Evolutionary conservation across 2,888 invertebrate species (phyloP).

Genomic region (Acronicta aceris): DNA sequence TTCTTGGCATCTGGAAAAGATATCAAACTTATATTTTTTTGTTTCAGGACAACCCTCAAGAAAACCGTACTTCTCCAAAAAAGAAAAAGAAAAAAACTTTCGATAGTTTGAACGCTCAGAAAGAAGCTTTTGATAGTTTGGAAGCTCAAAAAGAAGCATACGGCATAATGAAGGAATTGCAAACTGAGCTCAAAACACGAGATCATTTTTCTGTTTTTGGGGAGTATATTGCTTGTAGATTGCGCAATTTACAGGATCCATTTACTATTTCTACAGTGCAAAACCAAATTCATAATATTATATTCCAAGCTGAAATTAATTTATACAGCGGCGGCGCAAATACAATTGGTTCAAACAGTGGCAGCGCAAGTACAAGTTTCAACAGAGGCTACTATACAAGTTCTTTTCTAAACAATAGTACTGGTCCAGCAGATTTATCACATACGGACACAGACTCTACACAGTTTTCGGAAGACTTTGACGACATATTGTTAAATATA

Average conservation of each 20-base stretch:
- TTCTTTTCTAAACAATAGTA: constrained; percentile 8
- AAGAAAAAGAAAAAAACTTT: no score
- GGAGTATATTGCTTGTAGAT: constrained; percentile 14
- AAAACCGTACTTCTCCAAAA: no score
- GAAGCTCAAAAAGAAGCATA: no score
- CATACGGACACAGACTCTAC: constrained; percentile 10
- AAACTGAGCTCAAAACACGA: constrained; percentile 3
- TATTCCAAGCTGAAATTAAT: constrained; percentile 12
- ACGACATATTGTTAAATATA: neutral
- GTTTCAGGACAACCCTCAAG: no score
- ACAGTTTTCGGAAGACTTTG: constrained; percentile 12
- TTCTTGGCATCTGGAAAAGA: no score
- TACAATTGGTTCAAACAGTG: constrained; percentile 13
- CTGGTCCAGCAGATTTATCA: constrained; percentile 8
- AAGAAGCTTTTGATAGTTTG: no score
- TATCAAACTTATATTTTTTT: no score
- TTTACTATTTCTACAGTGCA: constrained; percentile 14
- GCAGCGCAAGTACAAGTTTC: constrained; percentile 14
- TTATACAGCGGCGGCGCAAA: constrained; percentile 11
- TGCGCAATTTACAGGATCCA: constrained; percentile 17
- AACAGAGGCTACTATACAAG: constrained; percentile 18
- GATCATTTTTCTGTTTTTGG: constrained; percentile 15
- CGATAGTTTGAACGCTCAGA: no score
- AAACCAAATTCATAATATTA: constrained; percentile 15
- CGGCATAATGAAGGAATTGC: no score